Evolutionary conservation across 2,888 invertebrate species (phyloP).

Genomic region (Lomographa bimaculata): DNA sequence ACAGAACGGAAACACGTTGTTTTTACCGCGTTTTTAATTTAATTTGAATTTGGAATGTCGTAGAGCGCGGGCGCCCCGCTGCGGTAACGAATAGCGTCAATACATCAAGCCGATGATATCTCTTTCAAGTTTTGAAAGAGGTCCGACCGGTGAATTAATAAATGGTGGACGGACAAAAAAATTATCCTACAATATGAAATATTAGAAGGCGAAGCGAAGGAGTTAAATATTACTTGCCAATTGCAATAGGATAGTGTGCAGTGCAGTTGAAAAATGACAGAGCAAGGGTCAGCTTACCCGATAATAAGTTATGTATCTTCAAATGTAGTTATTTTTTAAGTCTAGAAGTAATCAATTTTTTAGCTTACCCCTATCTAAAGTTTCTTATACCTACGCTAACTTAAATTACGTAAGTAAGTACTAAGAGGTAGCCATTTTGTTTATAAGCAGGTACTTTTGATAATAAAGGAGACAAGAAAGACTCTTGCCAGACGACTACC

Average conservation of each 20-base stretch:
- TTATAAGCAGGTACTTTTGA: no score
- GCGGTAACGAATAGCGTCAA: conserved; percentile 77
- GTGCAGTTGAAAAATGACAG: conserved; percentile 10
- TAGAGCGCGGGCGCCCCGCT: conserved; percentile 68
- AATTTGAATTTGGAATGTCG: conserved; percentile 79
- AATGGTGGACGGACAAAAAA: conserved; percentile 56
- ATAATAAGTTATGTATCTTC: no score
- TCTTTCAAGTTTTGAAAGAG: conserved; percentile 78
- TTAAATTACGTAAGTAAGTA: no score
- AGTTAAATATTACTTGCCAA: conserved; percentile 34
- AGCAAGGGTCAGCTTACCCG: conserved; percentile 2
- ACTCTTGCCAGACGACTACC: no score
- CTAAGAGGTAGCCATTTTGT: no score
- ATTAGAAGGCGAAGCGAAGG: conserved; percentile 50
- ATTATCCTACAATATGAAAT: conserved; percentile 55
- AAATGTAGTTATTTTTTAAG: no score
- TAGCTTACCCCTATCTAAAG: no score
- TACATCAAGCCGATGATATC: conserved; percentile 82
- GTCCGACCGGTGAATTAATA: conserved; percentile 71
- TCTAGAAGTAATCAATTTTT: no score
- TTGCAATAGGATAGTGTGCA: conserved; percentile 4
- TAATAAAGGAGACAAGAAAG: no score
- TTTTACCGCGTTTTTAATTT: conserved; percentile 80
- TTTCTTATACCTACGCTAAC: no score
- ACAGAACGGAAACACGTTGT: conserved; percentile 73